Evolutionary conservation across 2,113 vertebrate species (phyloP), one percentile per base, ranked within the genome.

Genomic region (Columba livia): DNA sequence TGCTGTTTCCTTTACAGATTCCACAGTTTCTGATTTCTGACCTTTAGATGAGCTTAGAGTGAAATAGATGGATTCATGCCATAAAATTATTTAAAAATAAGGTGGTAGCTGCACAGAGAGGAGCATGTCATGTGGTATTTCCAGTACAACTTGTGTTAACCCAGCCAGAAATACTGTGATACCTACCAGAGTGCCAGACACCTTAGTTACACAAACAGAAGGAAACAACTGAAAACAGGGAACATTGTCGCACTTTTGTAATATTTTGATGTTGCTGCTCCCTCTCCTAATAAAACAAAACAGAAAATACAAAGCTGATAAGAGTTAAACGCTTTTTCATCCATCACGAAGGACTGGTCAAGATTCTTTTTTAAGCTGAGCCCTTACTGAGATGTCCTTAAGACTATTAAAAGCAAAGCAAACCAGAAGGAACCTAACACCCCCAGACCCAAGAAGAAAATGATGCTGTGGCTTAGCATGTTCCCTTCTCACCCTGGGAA

Each of bases 211-310:
- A 38, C 23, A 48, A 72, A 56, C 23, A 60, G 56, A 31, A 70
- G 19, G 42, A 66, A 88, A 77, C 14, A 70, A 36, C 31, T 9
- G 58, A 85, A 47, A 66, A 54, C 28, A 66, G 31, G 58, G n/a
- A 80, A 28, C 12, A 13, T 17, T 0, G 0, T 29, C 3, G 1
- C 53, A 40, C 16, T 23, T 58, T 2, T 47, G 48, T 18, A 29
- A 24, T 54, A 32, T 89, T 89, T 65, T 42, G 6, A 17, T 89
- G 31, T 16, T 47, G 21, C 44, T 77, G 32, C 15, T 90, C 16
- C 21, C 19, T 66, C 36, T 85, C 15, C 54, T 92, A 66, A 61
- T 8, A 65, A 85, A 82, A 57, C 8, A 71, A 83, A 89, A 38
- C 2, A 80, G 40, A 57, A 94, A 69, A 85, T 47, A n/a, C 10